A percentile compares a stretch with the other conserved stretches of the same genome.
phyloP scores from a whole-genome alignment of 2,797 vertebrate species.

The Hafferia zeledoni region DNA sequence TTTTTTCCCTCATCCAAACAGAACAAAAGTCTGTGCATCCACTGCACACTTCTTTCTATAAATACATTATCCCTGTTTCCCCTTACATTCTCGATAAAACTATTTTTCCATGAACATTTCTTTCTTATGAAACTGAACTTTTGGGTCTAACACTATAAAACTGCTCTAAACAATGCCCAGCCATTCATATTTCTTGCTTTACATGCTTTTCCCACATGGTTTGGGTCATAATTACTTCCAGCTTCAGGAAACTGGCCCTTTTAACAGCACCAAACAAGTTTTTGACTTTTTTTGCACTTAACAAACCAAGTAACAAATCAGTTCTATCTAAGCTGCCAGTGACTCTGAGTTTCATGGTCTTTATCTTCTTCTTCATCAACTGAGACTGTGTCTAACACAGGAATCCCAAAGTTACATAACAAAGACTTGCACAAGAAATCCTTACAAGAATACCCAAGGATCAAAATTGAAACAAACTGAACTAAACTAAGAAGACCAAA shows the following conservation, averaged over 20 bases:
- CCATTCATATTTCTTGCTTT: slow-evolving; percentile 53
- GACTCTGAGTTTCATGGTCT: background rate
- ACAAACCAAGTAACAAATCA: slow-evolving; percentile 10
- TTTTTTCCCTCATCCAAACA: background rate
- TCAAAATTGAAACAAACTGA: background rate
- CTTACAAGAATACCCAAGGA: background rate
- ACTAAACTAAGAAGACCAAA: background rate
- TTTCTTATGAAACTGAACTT: background rate
- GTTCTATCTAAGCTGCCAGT: background rate
- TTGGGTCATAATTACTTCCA: slow-evolving; percentile 61
- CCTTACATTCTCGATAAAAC: background rate
- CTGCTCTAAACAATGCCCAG: slow-evolving; percentile 35
- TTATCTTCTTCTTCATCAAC: background rate
- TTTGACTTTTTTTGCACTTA: slow-evolving; percentile 15
- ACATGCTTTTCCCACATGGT: slow-evolving; percentile 30
- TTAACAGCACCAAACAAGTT: slow-evolving; percentile 11
- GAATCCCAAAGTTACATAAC: background rate
- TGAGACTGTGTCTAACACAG: background rate
- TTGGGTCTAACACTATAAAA: background rate
- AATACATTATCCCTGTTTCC: background rate
- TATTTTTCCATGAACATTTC: background rate
- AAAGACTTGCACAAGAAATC: background rate
- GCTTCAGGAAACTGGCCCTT: slow-evolving; percentile 41
- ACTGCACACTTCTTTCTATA: background rate
- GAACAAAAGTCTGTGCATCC: background rate